Percentiles rank a stretch among this genome's conserved stretches.
Conservation (phyloP, 30 jellyfish, hydroid and myxozoan species). For the Clytia hemisphaerica region DNA sequence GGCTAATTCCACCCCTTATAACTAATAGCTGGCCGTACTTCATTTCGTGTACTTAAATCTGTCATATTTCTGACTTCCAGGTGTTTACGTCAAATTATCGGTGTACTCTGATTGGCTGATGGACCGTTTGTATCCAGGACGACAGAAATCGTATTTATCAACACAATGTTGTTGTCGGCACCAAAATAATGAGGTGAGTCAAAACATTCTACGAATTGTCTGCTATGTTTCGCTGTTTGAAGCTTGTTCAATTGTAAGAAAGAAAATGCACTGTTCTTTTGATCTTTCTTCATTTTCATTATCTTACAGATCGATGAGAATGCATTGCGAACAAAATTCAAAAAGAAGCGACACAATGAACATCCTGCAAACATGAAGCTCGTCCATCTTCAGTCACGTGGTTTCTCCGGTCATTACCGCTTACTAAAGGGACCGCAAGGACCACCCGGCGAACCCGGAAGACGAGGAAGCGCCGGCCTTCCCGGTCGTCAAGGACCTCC, state of each 20-base stretch:
- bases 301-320: neutral
- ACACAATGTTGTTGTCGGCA: slow-evolving; percentile 1
- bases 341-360: slow-evolving; percentile 18
- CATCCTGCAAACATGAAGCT: slow-evolving; percentile 15
- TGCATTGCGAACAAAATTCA: slow-evolving; percentile 7
- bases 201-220: neutral
- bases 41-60: neutral
- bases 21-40: too few species aligned
- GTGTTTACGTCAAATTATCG: slow-evolving; percentile 85
- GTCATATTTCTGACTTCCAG: slow-evolving; percentile 17
- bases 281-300: neutral
- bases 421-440: slow-evolving; percentile 83
- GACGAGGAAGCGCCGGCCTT: slow-evolving; percentile 47
- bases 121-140: slow-evolving; percentile 77
- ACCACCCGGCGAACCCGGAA: slow-evolving; percentile 73
- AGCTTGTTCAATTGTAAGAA: neutral
- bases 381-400: slow-evolving; percentile 35
- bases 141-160: slow-evolving; percentile 15
- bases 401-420: slow-evolving; percentile 67
- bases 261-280: neutral
- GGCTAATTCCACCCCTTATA: too few species aligned
- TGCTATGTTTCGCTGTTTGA: too few species aligned
- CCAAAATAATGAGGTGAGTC: neutral
- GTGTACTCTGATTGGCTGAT: slow-evolving; percentile 77
- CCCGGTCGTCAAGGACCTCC: slow-evolving; percentile 61